A percentile compares a stretch with the other conserved stretches of the same genome.
phyloP scores from a whole-genome alignment of 2,888 invertebrate genomes.

The Dryobota labecula region DNA sequence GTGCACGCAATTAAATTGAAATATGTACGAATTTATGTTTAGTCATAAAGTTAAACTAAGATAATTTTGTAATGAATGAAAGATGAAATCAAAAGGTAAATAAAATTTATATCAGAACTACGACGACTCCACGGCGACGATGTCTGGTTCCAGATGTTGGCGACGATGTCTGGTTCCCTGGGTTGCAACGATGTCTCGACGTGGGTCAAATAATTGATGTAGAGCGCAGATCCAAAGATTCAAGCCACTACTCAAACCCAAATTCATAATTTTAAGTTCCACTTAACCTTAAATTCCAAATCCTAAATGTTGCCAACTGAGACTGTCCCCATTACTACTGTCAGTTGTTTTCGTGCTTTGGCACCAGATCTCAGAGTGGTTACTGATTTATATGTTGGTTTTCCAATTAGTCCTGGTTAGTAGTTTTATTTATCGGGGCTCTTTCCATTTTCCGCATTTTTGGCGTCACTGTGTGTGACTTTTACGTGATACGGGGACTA shows the following conservation, averaged over 20 bases:
- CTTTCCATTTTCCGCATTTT: slow-evolving; percentile 86
- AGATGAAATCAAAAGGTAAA: too few species aligned
- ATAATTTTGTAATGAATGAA: too few species aligned
- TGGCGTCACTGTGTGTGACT: slow-evolving; percentile 66
- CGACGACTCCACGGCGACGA: too few species aligned
- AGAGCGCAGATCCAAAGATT: too few species aligned
- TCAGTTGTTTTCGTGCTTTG: slow-evolving; percentile 79
- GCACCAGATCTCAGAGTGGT: slow-evolving; percentile 74
- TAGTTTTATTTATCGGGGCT: slow-evolving; percentile 86
- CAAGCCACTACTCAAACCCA: slow-evolving; percentile 13
- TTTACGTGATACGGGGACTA: slow-evolving; percentile 46
- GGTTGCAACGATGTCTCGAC: too few species aligned
- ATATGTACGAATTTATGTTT: too few species aligned
- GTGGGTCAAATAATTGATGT: too few species aligned
- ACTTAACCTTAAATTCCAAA: slow-evolving; percentile 57
- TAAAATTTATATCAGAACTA: too few species aligned
- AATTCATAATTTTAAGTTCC: slow-evolving; percentile 47
- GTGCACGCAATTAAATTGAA: too few species aligned
- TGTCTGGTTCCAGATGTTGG: too few species aligned
- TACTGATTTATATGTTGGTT: slow-evolving; percentile 86
- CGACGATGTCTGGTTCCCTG: too few species aligned
- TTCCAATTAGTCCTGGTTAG: slow-evolving; percentile 86
- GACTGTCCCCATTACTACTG: slow-evolving; percentile 56
- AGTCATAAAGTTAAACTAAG: too few species aligned
- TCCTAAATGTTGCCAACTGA: slow-evolving; percentile 69